Percentiles rank a stretch among this genome's conserved stretches.
Evolutionary conservation across 1,140 invertebrate genomes (phyloP).

Genomic region (Platyura marginata): DNA sequence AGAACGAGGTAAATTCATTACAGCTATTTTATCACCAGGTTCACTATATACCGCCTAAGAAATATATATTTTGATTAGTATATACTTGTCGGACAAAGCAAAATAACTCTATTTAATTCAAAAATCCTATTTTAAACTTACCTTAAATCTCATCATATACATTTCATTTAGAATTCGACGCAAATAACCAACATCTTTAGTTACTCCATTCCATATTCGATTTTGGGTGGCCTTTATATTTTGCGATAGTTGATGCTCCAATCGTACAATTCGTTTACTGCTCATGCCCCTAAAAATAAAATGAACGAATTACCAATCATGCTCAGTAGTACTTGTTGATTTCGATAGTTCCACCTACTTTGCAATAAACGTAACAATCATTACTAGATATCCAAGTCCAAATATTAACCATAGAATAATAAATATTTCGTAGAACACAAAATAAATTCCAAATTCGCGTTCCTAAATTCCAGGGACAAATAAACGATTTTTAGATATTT

Average conservation of each 20-base stretch:
- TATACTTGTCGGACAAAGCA: neutral
- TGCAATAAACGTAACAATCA: constrained; percentile 78
- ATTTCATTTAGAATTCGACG: constrained; percentile 57
- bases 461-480: too few species aligned
- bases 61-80: neutral
- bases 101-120: neutral
- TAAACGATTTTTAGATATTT: too few species aligned
- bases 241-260: constrained; percentile 55
- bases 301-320: neutral
- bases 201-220: constrained; percentile 58
- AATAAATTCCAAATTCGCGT: constrained; percentile 17
- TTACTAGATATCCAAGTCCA: constrained; percentile 75
- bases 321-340: neutral
- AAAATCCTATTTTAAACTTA: constrained; percentile 22
- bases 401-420: constrained; percentile 66
- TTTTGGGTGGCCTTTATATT: constrained; percentile 58
- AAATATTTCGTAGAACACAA: constrained; percentile 23
- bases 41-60: constrained; percentile 21
- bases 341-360: constrained; percentile 12
- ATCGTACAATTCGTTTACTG: constrained; percentile 50
- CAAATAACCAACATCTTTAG: constrained; percentile 51
- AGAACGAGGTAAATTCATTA: constrained; percentile 19
- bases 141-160: constrained; percentile 58
- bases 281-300: constrained; percentile 15
- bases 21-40: constrained; percentile 8